phyloP scores from a whole-genome alignment of 2,113 vertebrate genomes.

The Pedetes capensis region DNA sequence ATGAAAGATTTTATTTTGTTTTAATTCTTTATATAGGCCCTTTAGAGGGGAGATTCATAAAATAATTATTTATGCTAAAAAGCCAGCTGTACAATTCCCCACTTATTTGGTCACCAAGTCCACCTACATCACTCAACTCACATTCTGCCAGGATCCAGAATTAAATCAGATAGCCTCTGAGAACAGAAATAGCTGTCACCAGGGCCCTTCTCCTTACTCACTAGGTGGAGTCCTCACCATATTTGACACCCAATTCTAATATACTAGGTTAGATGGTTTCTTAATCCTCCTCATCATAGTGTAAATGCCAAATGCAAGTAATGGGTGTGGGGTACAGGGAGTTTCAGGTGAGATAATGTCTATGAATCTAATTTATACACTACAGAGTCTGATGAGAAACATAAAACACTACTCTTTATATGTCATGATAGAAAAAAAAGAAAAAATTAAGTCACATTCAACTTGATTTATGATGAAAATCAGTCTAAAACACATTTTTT shows the following conservation, averaged over 20 bases:
- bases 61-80: slow-evolving; percentile 20
- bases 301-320: not conserved
- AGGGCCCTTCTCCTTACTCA: not conserved
- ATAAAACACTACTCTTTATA: slow-evolving; percentile 4
- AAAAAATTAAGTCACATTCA: not conserved
- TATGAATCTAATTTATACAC: not conserved
- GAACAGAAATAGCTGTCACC: not conserved
- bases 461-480: slow-evolving; percentile 30
- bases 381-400: not conserved
- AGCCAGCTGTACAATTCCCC: not conserved
- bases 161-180: slow-evolving; percentile 4
- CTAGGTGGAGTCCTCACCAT: not conserved
- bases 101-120: slow-evolving; percentile 29
- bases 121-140: not conserved
- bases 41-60: slow-evolving; percentile 27
- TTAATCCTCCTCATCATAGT: not conserved
- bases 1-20: not conserved
- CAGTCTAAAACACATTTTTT: not conserved
- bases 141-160: not conserved
- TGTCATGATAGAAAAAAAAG: not conserved
- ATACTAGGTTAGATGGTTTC: not conserved
- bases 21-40: not conserved
- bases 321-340: not conserved
- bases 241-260: not conserved
- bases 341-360: slow-evolving; percentile 60